These are phyloP conservation scores for Thomomys bottae DNA, from an alignment of 2,113 vertebrate species.

Conservation along the genomic window DNA sequence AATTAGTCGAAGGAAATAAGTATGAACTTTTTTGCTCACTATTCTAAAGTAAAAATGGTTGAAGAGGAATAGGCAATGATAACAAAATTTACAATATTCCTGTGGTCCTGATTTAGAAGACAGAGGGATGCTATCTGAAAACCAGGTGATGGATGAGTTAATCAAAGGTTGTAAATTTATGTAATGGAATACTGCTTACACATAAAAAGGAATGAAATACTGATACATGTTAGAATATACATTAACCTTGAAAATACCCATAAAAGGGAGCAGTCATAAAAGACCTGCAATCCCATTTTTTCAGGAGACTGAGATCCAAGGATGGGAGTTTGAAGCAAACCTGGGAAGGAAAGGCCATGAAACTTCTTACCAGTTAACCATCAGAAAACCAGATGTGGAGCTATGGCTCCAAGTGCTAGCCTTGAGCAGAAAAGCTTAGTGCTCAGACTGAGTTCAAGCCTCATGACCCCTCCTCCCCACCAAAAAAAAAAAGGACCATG, in stretches of 20 bases:
- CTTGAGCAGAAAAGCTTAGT: too few relatives aligned
- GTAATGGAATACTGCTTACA: neutral
- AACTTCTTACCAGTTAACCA: too few relatives aligned
- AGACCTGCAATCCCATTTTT: too few relatives aligned
- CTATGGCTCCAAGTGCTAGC: too few relatives aligned
- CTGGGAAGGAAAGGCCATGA: too few relatives aligned
- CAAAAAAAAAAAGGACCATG: too few relatives aligned
- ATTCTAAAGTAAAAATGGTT: neutral
- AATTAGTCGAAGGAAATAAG: slow-evolving; percentile 29
- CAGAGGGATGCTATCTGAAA: neutral
- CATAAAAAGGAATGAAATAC: neutral
- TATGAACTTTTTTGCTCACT: neutral
- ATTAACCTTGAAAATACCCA: neutral
- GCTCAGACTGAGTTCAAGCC: too few relatives aligned
- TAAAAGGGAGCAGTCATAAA: neutral
- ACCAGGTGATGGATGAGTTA: neutral
- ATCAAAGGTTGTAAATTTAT: neutral
- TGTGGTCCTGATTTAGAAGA: slow-evolving; percentile 19
- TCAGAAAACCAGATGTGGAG: too few relatives aligned
- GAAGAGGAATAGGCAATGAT: slow-evolving; percentile 16
- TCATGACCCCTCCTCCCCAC: too few relatives aligned
- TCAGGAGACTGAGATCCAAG: too few relatives aligned
- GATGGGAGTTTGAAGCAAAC: too few relatives aligned
- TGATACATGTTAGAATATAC: too few relatives aligned
- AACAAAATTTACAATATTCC: neutral